phyloP scores from a whole-genome alignment of 2,113 vertebrate genomes.

The Tachysurus vachellii region DNA sequence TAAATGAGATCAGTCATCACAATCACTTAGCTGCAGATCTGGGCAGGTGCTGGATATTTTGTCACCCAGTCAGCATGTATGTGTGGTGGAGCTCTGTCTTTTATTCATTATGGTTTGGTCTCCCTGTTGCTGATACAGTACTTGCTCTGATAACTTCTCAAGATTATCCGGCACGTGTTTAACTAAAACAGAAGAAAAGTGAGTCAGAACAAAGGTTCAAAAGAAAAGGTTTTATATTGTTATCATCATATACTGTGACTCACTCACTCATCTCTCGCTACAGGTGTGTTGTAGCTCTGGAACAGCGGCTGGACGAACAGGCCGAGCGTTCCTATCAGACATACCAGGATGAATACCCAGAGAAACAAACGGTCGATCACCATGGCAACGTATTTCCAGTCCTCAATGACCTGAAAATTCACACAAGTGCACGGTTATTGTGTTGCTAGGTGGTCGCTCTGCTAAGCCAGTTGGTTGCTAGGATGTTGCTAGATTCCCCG shows the following conservation, averaged over 20 bases:
- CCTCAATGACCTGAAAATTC: constrained; percentile 74
- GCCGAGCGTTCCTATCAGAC: constrained; percentile 76
- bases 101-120: background rate
- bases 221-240: background rate
- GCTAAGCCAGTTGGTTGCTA: background rate
- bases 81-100: constrained; percentile 5
- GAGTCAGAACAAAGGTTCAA: background rate
- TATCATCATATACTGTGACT: background rate
- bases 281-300: constrained; percentile 74
- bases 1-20: background rate
- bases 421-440: background rate
- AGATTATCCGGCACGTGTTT: background rate
- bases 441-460: background rate
- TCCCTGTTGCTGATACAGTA: background rate
- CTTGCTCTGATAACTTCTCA: background rate
- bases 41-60: background rate
- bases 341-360: constrained; percentile 81
- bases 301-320: constrained; percentile 81
- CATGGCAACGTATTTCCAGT: constrained; percentile 83
- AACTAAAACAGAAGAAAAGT: constrained; percentile 14
- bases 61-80: background rate
- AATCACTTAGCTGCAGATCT: background rate
- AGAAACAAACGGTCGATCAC: constrained; percentile 81
- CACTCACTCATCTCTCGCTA: constrained; percentile 68
- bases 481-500: background rate